phyloP scores from a whole-genome alignment of 2,888 invertebrate genomes.

The Piscicola geometra region DNA sequence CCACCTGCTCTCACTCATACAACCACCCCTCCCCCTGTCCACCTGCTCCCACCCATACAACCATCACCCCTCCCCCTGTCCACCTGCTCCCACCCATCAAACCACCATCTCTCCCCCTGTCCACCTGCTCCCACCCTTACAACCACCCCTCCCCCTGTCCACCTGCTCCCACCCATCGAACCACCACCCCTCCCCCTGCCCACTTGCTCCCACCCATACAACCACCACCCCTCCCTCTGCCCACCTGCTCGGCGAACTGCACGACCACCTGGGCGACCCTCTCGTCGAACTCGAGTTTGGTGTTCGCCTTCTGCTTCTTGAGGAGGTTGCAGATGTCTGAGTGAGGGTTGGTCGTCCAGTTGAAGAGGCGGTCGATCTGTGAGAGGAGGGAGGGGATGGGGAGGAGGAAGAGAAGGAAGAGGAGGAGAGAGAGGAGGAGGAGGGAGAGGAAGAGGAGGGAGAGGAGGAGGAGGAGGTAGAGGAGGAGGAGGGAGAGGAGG shows the following conservation, averaged over 20 bases:
- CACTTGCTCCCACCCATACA: too few species aligned
- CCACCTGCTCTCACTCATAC: too few species aligned
- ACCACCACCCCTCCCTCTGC: background rate
- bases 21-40: too few species aligned
- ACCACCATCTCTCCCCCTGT: too few species aligned
- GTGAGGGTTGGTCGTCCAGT: constrained; percentile 79
- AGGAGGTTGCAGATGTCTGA: constrained; percentile 85
- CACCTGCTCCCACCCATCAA: too few species aligned
- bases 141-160: too few species aligned
- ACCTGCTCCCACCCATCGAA: too few species aligned
- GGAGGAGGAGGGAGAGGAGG: background rate
- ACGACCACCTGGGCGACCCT: constrained; percentile 72
- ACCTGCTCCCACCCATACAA: too few species aligned
- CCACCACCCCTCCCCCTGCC: too few species aligned
- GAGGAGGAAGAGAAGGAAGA: background rate
- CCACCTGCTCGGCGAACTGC: constrained; percentile 86
- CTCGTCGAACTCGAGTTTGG: constrained; percentile 84
- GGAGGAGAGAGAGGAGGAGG: background rate
- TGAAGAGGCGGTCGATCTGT: constrained; percentile 69
- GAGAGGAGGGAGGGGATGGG: constrained; percentile 25
- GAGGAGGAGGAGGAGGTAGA: background rate
- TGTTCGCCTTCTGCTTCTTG: constrained; percentile 79
- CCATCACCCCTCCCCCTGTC: too few species aligned
- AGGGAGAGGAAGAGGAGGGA: background rate
- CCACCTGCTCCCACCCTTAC: too few species aligned